Percentiles rank a stretch among this genome's conserved stretches.
Conservation (phyloP, 2,888 invertebrate species). For the Drosophila anomalata region DNA sequence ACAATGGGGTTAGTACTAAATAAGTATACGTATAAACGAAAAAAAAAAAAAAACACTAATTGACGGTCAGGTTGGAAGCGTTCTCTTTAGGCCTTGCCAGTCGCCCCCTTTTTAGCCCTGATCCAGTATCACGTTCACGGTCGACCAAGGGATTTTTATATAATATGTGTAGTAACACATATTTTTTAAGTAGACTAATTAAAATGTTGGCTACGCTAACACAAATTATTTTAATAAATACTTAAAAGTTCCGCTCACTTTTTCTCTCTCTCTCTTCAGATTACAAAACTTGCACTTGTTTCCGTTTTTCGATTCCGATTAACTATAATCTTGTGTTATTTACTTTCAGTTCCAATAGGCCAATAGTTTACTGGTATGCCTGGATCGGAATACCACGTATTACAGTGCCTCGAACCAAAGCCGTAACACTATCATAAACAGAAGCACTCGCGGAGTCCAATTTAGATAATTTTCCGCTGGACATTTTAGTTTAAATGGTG, state of each 20-base stretch:
- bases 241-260: slow-evolving; percentile 8
- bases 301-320: slow-evolving; percentile 45
- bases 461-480: slow-evolving; percentile 64
- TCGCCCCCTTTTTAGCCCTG: neutral
- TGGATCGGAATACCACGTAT: neutral
- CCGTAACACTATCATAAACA: slow-evolving; percentile 17
- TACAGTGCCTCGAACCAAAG: slow-evolving; percentile 8
- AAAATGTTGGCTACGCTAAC: slow-evolving; percentile 12
- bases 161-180: neutral
- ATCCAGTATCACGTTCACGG: slow-evolving; percentile 21
- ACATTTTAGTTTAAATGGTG: slow-evolving; percentile 45
- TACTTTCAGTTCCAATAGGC: slow-evolving; percentile 2
- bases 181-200: slow-evolving; percentile 9
- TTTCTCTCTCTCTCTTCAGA: neutral
- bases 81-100: neutral
- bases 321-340: neutral
- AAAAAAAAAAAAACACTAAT: slow-evolving; percentile 30
- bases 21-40: neutral
- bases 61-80: slow-evolving; percentile 18
- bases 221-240: slow-evolving; percentile 1
- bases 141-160: neutral
- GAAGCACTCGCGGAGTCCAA: slow-evolving; percentile 49
- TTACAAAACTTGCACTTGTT: slow-evolving; percentile 38
- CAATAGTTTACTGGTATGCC: neutral
- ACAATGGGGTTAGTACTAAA: slow-evolving; percentile 25